Conservation (phyloP, 2,113 vertebrate genomes). For the Phasianus colchicus region DNA sequence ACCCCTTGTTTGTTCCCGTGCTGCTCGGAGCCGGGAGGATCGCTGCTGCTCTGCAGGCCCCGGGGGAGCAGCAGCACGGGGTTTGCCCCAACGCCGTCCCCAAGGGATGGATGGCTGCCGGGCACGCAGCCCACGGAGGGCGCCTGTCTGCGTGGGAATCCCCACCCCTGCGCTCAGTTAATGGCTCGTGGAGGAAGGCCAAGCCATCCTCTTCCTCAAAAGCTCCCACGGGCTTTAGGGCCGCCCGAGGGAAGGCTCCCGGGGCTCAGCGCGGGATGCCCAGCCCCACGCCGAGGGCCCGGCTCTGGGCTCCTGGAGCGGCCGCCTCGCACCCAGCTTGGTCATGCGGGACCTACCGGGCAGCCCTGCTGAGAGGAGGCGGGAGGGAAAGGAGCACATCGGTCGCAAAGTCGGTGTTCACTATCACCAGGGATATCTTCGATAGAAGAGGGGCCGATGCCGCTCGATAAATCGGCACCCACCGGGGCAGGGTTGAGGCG, state of each 20-base stretch:
- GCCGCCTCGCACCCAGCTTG: neutral
- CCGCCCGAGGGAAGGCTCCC: neutral
- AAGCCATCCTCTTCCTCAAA: neutral
- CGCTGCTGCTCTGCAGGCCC: neutral
- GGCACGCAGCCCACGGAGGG: no score
- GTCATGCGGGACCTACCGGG: neutral
- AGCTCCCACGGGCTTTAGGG: neutral
- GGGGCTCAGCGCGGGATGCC: neutral
- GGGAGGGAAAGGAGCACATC: neutral
- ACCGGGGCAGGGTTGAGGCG: neutral
- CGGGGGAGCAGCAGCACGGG: no score
- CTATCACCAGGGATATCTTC: neutral
- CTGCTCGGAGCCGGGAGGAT: neutral
- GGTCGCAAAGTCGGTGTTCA: constrained; percentile 1
- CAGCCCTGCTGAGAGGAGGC: neutral
- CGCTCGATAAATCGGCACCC: neutral
- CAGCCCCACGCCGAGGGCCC: neutral
- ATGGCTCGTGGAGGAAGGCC: neutral
- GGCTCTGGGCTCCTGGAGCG: neutral
- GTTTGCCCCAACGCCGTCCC: no score
- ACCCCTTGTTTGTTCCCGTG: neutral
- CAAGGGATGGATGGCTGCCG: no score
- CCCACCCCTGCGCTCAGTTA: neutral
- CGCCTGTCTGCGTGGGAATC: neutral
- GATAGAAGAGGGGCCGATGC: neutral